These are phyloP conservation scores for Mythimna vitellina DNA, from an alignment of 2,888 invertebrate genomes.

Conservation along the genomic window DNA sequence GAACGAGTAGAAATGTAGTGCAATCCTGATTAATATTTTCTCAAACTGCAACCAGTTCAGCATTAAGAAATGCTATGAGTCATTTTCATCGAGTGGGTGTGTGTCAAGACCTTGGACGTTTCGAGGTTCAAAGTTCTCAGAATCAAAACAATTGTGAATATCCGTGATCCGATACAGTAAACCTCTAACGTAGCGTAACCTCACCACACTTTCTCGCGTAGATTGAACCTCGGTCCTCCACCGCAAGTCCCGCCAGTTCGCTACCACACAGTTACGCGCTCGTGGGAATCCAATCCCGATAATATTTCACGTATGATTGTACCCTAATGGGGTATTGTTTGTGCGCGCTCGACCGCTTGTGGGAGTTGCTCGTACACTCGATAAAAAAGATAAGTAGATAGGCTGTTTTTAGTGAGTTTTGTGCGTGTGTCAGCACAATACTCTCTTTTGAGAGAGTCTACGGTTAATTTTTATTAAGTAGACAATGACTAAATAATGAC, in stretches of 20 bases:
- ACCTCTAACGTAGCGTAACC: constrained; percentile 8
- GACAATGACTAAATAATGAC: too few species aligned
- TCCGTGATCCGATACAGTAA: not conserved
- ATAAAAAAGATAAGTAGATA: not conserved
- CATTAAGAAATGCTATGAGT: too few species aligned
- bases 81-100: too few species aligned
- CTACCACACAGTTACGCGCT: constrained; percentile 31
- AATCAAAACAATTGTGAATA: not conserved
- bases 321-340: constrained; percentile 58
- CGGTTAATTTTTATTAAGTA: too few species aligned
- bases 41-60: too few species aligned
- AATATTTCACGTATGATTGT: constrained; percentile 64
- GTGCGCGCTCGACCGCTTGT: constrained; percentile 39
- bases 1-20: too few species aligned
- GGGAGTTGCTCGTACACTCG: constrained; percentile 37
- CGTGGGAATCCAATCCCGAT: constrained; percentile 72
- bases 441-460: too few species aligned
- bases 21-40: too few species aligned
- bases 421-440: not conserved
- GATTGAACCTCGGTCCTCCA: constrained; percentile 21
- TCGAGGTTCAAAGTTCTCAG: not conserved
- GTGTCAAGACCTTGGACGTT: not conserved
- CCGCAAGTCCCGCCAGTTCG: constrained; percentile 26
- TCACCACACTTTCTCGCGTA: constrained; percentile 15
- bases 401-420: not conserved